Base-by-base conservation (phyloP, 2,888 invertebrate species). In the Crepidodera aurea region DNA sequence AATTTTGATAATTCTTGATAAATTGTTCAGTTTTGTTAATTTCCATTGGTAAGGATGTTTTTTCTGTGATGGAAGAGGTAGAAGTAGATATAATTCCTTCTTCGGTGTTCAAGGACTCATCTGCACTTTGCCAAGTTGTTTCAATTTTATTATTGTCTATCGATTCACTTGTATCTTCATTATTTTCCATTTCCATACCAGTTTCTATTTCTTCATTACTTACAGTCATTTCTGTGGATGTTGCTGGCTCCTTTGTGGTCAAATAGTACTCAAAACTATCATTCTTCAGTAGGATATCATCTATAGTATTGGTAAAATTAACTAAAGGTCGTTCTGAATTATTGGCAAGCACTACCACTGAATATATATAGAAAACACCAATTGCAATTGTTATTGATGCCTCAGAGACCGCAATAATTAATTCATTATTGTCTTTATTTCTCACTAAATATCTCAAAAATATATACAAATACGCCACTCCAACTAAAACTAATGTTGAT, bases 351-450 rank as follows among this genome's bases (percentile, higher is more conserved):
- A 72, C 46, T 1, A 64, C 44, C 18, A 71, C 67, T 8, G 69
- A 69, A 63, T 73, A 77, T 16, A 79, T 65, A 64, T 79, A 79
- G 64, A 79, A 73, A 32, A 76, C 58, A 44, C 79, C 80, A 40
- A 80, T 74, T 10, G 75, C 60, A 42, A 77, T 64, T n/a, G 78
- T 76, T 13, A 75, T 71, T 44, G 77, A 53, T 12, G 74, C 73
- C 66, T 81, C 78, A 8, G 75, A 74, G 34, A 77, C 42, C 8
- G 73, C 69, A 42, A 71, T 53, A 16, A 74, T 61, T 12, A 61
- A 60, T 10, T 67, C 65, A 53, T 66, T 67, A 15, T 67, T 64
- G n/a, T 67, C 67, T 58, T 69, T 70, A 42, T 66, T 66, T 32
- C 64, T 67, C 13, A 61, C 40, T 10, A 73, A 60, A n/a, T 70